phyloP scores from a whole-genome alignment of 1,140 invertebrate species.

The Bombus pyrosoma region DNA sequence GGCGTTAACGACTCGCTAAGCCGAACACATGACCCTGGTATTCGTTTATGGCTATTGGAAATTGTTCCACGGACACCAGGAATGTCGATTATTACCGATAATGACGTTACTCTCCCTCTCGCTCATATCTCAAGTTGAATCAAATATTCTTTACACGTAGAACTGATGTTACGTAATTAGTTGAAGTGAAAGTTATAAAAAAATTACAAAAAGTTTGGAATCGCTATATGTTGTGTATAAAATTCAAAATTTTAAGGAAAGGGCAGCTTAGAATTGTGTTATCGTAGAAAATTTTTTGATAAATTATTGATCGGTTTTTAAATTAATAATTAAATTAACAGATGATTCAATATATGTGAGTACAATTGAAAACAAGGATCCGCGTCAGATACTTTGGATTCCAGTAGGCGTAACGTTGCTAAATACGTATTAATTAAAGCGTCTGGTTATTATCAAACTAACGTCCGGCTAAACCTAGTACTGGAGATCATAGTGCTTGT shows the following conservation, averaged over 20 bases:
- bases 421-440: not conserved
- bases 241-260: too few species aligned
- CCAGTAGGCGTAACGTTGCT: not conserved
- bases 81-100: constrained; percentile 27
- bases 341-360: too few species aligned
- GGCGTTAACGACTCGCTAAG: constrained; percentile 48
- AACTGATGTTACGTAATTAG: too few species aligned
- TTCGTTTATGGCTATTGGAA: constrained; percentile 30
- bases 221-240: too few species aligned
- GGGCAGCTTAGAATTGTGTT: too few species aligned
- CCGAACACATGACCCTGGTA: constrained; percentile 17
- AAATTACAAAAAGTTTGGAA: too few species aligned
- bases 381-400: not conserved
- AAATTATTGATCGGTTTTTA: too few species aligned
- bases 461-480: not conserved
- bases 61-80: not conserved
- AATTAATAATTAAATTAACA: too few species aligned
- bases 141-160: not conserved
- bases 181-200: too few species aligned
- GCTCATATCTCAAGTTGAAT: not conserved
- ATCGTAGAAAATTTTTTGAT: too few species aligned
- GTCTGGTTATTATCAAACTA: not conserved
- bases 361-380: too few species aligned
- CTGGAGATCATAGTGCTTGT: not conserved
- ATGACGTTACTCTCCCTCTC: not conserved